These are phyloP conservation scores for Ips nitidus DNA, from an alignment of 1,140 invertebrate genomes.

Conservation along the genomic window DNA sequence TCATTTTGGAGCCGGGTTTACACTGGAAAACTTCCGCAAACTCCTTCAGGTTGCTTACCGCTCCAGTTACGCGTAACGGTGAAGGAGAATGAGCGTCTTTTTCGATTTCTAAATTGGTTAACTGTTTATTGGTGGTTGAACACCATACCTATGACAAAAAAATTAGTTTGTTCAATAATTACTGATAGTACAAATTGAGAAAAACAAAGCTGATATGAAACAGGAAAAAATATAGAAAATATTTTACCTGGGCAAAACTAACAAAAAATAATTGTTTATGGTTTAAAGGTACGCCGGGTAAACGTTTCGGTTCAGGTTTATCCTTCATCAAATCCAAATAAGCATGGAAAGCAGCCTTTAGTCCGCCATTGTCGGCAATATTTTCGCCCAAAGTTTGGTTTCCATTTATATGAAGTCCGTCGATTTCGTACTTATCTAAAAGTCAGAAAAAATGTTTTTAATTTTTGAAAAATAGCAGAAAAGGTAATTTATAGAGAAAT, in stretches of 20 bases:
- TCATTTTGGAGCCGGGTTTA: conserved; percentile 77
- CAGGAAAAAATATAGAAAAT: too few species aligned
- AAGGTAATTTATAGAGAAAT: background rate
- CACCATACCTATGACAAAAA: conserved; percentile 75
- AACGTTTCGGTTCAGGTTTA: conserved; percentile 55
- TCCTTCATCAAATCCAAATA: conserved; percentile 59
- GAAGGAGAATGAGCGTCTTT: conserved; percentile 83
- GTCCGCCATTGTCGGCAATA: conserved; percentile 91
- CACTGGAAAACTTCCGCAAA: conserved; percentile 90
- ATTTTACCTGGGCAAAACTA: conserved; percentile 74
- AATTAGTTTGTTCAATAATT: background rate
- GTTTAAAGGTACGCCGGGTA: conserved; percentile 81
- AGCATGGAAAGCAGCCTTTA: conserved; percentile 89
- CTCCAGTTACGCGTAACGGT: conserved; percentile 82
- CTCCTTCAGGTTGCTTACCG: conserved; percentile 84
- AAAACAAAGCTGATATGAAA: too few species aligned
- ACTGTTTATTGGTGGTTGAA: conserved; percentile 76
- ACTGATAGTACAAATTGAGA: too few species aligned
- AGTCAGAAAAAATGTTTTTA: background rate
- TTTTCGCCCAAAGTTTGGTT: conserved; percentile 85
- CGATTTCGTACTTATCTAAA: conserved; percentile 62
- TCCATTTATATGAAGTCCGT: conserved; percentile 70
- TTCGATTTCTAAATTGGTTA: conserved; percentile 74
- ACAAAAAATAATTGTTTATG: conserved; percentile 92
- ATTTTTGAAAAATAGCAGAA: background rate